Evolutionary conservation across 2,113 vertebrate species (phyloP), one percentile per base, ranked within the genome.

Genomic region (Brachypodius melanocephalos): DNA sequence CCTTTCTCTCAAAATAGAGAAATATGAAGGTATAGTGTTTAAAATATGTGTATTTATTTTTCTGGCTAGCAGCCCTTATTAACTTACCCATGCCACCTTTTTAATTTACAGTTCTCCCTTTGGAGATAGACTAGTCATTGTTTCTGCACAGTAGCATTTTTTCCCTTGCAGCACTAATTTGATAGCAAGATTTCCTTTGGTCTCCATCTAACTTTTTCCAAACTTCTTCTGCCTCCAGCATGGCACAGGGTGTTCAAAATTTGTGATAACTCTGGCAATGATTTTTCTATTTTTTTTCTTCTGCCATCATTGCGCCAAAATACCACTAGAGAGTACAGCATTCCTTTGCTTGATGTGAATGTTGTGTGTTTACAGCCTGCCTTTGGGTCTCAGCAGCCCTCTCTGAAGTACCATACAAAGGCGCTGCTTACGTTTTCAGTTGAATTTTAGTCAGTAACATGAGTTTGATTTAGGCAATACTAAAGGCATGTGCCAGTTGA

Each of bases 111-210:
- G 8, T 51, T 90, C 49, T 88, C 8, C 15, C 59, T 85, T 74
- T 62, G 93, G 88, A 83, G 42, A 51, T 93, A 40, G 40, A 43
- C 89, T 82, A 85, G 78, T 88, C 67, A 58, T 75, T 88, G 61
- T 95, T 94, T 91, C 66, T 88, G 59, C 67, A 62, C 72, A 54
- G 82, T 62, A 73, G 58, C 51, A 24, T 76, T 86, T 91, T 79
- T 95, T 67, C 59, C 9, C 71, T 63, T 88, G 71, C 42, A 94
- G 88, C 79, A 83, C 18, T 73, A 86, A 94, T 79, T 72, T 88
- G 66, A 79, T 72, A 89, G 52, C 65, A 78, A 40, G 74, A 82
- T 75, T 82, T 95, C 61, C n/a, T 94, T 87, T 89, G 38, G 62
- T 88, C 32, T 89, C 36, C 31, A 17, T 75, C 51, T 72, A 92